Evolutionary conservation across 1,140 invertebrate genomes (phyloP).

Genomic region (Saccostrea glomerata): DNA sequence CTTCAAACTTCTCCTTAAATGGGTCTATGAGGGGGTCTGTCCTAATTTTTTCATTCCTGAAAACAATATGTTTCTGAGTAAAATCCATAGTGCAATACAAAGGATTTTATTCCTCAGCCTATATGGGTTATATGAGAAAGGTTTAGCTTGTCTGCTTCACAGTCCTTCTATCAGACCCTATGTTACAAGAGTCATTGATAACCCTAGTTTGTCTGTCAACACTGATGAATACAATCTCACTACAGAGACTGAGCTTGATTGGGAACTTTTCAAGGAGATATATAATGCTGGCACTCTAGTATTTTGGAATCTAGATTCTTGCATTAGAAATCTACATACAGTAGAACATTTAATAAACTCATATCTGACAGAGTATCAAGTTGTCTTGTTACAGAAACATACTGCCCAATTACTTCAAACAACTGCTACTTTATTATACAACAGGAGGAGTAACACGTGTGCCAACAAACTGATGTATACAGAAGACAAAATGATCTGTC

Average conservation of each 20-base stretch:
- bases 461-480: not conserved
- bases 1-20: not conserved
- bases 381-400: not conserved
- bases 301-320: not conserved
- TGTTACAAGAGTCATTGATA: not conserved
- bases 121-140: not conserved
- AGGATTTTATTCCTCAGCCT: not conserved
- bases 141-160: not conserved
- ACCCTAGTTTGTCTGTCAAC: not conserved
- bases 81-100: not conserved
- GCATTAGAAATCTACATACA: not conserved
- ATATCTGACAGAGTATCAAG: not conserved
- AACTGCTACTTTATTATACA: not conserved
- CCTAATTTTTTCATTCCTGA: not conserved
- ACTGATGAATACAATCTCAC: not conserved
- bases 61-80: slow-evolving; percentile 8
- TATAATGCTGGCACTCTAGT: not conserved
- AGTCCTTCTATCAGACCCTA: not conserved
- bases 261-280: not conserved
- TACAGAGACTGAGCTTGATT: not conserved
- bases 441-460: not conserved
- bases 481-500: not conserved
- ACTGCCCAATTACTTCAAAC: not conserved
- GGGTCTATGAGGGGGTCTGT: not conserved
- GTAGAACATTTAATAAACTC: not conserved